Evolutionary conservation across 1,140 invertebrate genomes (phyloP), one percentile per base, ranked within the genome.

Genomic region (Pachyrhynchus sulphureomaculatus): DNA sequence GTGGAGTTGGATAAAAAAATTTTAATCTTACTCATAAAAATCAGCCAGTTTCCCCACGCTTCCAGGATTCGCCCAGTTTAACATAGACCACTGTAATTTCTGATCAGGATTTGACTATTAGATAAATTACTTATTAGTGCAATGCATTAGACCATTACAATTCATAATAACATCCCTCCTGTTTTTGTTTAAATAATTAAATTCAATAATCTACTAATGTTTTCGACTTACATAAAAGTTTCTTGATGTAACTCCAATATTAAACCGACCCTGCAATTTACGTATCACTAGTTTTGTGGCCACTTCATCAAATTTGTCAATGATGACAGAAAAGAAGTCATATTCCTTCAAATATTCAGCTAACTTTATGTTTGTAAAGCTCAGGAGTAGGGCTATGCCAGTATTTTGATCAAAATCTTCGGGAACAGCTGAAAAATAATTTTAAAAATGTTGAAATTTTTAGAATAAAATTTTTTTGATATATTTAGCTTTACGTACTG

Each of bases 141-240:
- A 45, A 29, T 39, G 3, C n/a, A n/a, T n/a, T n/a, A n/a, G n/a
- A n/a, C 29, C 29, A 4, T 32, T 32, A 12, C 29, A 32, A 6
- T 32, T 32, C 29, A 32, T n/a, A n/a, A n/a, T n/a, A n/a, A n/a
- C n/a, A n/a, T n/a, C n/a, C n/a, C n/a, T n/a, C n/a, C n/a, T n/a
- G n/a, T n/a, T n/a, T n/a, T n/a, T n/a, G n/a, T n/a, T n/a, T n/a
- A n/a, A n/a, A n/a, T n/a, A n/a, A n/a, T n/a, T n/a, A n/a, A n/a
- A n/a, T n/a, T n/a, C n/a, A n/a, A n/a, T n/a, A n/a, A n/a, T n/a
- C n/a, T n/a, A n/a, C n/a, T n/a, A n/a, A n/a, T n/a, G n/a, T n/a
- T n/a, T n/a, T n/a, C 2, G 18, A 64, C 58, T 64, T 62, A 72
- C 71, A 58, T 70, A 67, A 58, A 74, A 74, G 57, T 71, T 72